Base-by-base conservation (phyloP, 1,140 invertebrate genomes). In the Diachasmimorpha longicaudata region DNA sequence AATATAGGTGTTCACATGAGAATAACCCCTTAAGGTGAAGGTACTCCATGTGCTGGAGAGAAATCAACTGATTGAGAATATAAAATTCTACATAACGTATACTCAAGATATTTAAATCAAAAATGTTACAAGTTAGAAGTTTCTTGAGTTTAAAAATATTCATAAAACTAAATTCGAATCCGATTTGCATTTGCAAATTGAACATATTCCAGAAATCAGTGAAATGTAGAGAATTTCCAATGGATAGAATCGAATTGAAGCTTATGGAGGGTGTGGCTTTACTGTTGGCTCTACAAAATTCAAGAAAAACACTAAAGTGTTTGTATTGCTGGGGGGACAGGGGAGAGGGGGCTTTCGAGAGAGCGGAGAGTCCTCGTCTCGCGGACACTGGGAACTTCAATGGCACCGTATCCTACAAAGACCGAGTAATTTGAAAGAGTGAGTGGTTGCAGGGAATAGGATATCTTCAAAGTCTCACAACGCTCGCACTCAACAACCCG, bases 301-400 rank as follows among this genome's bases (percentile, higher is more conserved):
- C 78, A 42, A 78, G 75, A 66, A 71, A 75, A 74, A 80, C 79
- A 58, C 72, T 81, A 37, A 80, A 42, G 71, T 55, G 75, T 48
- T 74, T 80, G 25, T 78, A 81, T 58, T 79, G 80, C 72, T 81
- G 80, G 80, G 69, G n/a, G n/a, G n/a, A n/a, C n/a, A n/a, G n/a
- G n/a, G n/a, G n/a, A n/a, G n/a, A n/a, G n/a, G n/a, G 70, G 8
- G 77, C 75, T n/a, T 81, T 81, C 42, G 72, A 81, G 68, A 75
- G 74, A 70, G 74, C 73, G 39, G 63, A 77, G 55, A 52, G 36
- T 58, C 52, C 71, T 74, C 4, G 70, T 13, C 39, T 72, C 4
- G 25, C 76, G 13, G 70, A 78, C n/a, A 37, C 11, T 42, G 67
- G 19, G 1, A 10, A 76, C 68, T 21, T 4, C 48, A 25, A 21